Evolutionary conservation across 1,140 invertebrate genomes (phyloP).

Genomic region (Pseudachorutes palmiensis): DNA sequence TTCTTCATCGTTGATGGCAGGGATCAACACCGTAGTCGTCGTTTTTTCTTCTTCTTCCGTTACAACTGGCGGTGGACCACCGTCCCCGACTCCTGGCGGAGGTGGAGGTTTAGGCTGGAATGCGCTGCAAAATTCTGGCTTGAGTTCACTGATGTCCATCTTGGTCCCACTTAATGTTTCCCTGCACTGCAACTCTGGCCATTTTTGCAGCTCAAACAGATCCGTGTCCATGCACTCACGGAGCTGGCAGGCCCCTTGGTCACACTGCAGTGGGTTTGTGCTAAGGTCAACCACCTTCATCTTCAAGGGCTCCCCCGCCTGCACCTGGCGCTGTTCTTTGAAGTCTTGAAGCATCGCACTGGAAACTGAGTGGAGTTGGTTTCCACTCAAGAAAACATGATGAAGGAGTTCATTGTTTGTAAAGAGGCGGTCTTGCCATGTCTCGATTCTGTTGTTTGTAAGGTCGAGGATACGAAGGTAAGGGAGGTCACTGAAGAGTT

Average conservation of each 20-base stretch:
- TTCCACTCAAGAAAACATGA: constrained; percentile 45
- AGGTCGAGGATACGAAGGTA: constrained; percentile 40
- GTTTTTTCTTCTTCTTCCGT: too few species aligned
- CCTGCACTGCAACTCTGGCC: neutral
- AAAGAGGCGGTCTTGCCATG: constrained; percentile 46
- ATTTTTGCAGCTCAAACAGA: neutral
- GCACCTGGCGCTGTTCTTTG: neutral
- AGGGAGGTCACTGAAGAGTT: constrained; percentile 2
- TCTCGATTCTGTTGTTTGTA: constrained; percentile 46
- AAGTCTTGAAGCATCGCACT: constrained; percentile 34
- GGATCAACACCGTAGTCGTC: constrained; percentile 3
- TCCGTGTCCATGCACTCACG: constrained; percentile 41
- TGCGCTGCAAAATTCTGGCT: neutral
- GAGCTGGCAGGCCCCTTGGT: constrained; percentile 46
- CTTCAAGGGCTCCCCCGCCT: neutral
- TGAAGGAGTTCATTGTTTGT: constrained; percentile 42
- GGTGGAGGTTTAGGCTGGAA: neutral
- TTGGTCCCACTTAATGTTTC: neutral
- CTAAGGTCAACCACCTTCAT: constrained; percentile 17
- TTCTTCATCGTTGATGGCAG: neutral
- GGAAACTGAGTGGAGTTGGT: constrained; percentile 45
- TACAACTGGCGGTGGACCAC: too few species aligned
- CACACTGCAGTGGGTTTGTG: constrained; percentile 49
- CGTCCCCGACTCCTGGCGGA: neutral
- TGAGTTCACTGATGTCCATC: neutral